Percentiles rank a stretch among this genome's conserved stretches.
phyloP scores from a whole-genome alignment of 2,797 vertebrate species.

The Spondyliosoma cantharus region DNA sequence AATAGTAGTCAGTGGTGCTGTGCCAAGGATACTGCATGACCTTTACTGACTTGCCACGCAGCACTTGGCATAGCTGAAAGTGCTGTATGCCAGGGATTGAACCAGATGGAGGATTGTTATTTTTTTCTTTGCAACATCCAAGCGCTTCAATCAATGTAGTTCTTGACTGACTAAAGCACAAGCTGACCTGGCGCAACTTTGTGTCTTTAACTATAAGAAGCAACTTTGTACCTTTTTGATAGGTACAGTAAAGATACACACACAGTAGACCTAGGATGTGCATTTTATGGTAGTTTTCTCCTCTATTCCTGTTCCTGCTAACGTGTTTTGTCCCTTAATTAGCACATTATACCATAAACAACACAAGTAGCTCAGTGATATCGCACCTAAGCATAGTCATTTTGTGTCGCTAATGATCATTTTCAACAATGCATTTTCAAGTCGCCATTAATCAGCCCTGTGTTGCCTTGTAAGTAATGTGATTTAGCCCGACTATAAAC shows the following conservation, averaged over 20 bases:
- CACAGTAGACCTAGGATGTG: background rate
- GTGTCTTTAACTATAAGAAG: background rate
- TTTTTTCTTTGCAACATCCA: slow-evolving; percentile 7
- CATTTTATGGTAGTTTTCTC: background rate
- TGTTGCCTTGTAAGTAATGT: slow-evolving; percentile 1
- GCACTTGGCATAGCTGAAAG: slow-evolving; percentile 35
- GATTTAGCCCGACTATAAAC: slow-evolving; percentile 17
- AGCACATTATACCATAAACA: slow-evolving; percentile 3
- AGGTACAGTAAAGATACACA: background rate
- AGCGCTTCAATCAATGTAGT: slow-evolving; percentile 18
- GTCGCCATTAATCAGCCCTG: slow-evolving; percentile 8
- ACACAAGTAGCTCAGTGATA: slow-evolving; percentile 2
- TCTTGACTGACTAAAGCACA: slow-evolving; percentile 17
- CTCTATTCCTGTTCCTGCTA: background rate
- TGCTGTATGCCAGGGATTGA: slow-evolving; percentile 35
- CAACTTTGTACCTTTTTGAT: background rate
- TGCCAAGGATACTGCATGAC: slow-evolving; percentile 32
- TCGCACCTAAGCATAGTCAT: background rate
- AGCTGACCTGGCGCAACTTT: background rate
- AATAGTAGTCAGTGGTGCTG: slow-evolving; percentile 15
- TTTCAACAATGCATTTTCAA: background rate
- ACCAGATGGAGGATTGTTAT: slow-evolving; percentile 24
- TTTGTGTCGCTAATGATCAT: slow-evolving; percentile 1
- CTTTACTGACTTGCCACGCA: slow-evolving; percentile 35
- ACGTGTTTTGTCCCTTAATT: background rate